A percentile compares a stretch with the other conserved stretches of the same genome.
Evolutionary conservation across 2,888 invertebrate species (phyloP).

Genomic region (Hesperia comma): DNA sequence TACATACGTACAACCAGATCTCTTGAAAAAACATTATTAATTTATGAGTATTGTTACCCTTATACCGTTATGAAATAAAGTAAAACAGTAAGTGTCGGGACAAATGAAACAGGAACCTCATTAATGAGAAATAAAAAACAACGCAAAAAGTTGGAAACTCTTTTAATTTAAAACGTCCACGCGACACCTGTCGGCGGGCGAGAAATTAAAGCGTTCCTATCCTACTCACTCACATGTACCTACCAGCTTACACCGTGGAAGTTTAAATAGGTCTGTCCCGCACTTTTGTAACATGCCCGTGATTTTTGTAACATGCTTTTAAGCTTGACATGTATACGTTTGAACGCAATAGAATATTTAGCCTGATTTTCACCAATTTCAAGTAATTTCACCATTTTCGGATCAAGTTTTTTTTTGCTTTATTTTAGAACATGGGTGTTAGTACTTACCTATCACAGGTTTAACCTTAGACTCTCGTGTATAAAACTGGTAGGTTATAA

Average conservation of each 20-base stretch:
- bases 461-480: too few species aligned
- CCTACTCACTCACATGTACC: background rate
- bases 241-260: background rate
- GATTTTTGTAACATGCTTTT: too few species aligned
- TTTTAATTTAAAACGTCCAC: constrained; percentile 31
- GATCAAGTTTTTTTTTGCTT: too few species aligned
- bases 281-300: too few species aligned
- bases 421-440: too few species aligned
- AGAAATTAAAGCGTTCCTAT: background rate
- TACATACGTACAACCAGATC: too few species aligned
- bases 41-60: background rate
- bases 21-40: background rate
- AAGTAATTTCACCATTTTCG: too few species aligned
- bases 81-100: background rate
- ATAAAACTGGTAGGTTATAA: too few species aligned
- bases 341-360: too few species aligned
- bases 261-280: background rate
- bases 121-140: constrained; percentile 13
- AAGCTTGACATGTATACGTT: too few species aligned
- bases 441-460: too few species aligned
- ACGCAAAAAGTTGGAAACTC: constrained; percentile 14
- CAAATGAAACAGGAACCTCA: constrained; percentile 4
- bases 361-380: too few species aligned
- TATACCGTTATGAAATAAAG: background rate
- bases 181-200: constrained; percentile 20